These are phyloP conservation scores for Drosophila murphyi DNA, from an alignment of 1,140 invertebrate species.

Conservation along the genomic window DNA sequence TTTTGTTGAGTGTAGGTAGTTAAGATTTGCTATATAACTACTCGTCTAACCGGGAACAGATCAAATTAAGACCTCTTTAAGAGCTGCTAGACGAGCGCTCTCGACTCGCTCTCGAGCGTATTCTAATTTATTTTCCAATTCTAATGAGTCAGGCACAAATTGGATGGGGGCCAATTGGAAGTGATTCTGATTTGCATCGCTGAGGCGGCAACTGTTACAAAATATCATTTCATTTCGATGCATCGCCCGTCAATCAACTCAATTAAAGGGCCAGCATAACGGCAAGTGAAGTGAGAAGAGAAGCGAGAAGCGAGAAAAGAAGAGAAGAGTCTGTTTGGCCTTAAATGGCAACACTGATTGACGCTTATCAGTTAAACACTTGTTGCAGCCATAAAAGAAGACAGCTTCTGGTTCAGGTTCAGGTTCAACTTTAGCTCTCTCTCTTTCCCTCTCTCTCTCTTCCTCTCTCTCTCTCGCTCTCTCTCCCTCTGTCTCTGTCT, in stretches of 20 bases:
- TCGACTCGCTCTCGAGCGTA: too few species aligned
- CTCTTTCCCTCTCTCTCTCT: conserved; percentile 26
- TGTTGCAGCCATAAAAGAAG: not conserved
- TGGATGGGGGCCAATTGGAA: conserved; percentile 4
- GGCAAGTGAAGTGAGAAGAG: conserved; percentile 56
- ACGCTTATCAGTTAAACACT: conserved; percentile 16
- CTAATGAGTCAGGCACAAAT: too few species aligned
- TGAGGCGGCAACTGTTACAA: conserved; percentile 47
- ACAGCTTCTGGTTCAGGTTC: conserved; percentile 38
- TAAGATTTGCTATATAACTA: too few species aligned
- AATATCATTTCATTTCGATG: conserved; percentile 27
- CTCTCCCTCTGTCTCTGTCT: conserved; percentile 16
- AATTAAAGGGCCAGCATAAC: conserved; percentile 70
- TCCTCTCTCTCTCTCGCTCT: not conserved
- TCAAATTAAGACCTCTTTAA: too few species aligned
- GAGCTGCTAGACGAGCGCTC: too few species aligned
- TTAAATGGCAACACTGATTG: conserved; percentile 24
- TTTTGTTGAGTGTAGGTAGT: too few species aligned
- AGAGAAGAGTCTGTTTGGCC: not conserved
- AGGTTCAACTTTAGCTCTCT: conserved; percentile 19
- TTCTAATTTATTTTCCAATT: too few species aligned
- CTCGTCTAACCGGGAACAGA: too few species aligned
- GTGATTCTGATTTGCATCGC: conserved; percentile 36
- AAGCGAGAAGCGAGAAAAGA: too few species aligned
- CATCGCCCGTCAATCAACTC: conserved; percentile 44